Percentiles rank a stretch among this genome's conserved stretches.
phyloP scores from a whole-genome alignment of 2,797 vertebrate genomes.

The Psittacula derbiana region DNA sequence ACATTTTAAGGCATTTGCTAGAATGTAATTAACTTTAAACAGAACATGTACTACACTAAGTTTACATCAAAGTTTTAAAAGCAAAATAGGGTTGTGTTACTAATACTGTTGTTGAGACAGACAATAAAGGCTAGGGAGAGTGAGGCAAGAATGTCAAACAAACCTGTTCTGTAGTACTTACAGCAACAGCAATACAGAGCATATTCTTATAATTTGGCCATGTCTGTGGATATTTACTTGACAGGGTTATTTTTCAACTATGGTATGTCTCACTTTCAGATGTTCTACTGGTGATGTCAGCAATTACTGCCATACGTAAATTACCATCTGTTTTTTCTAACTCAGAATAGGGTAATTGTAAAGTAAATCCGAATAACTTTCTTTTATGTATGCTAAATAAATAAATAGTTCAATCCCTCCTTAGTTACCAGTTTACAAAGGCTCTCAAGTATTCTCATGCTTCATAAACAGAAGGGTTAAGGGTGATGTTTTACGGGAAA shows the following conservation, averaged over 20 bases:
- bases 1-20: background rate
- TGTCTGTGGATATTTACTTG: background rate
- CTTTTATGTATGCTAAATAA: background rate
- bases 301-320: slow-evolving; percentile 47
- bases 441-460: background rate
- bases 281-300: slow-evolving; percentile 11
- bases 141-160: background rate
- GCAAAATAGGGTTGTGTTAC: background rate
- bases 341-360: background rate
- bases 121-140: background rate
- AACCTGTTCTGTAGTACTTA: background rate
- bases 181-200: background rate
- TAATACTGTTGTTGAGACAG: background rate
- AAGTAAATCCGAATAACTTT: slow-evolving; percentile 3
- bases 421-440: background rate
- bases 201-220: background rate
- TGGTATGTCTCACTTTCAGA: slow-evolving; percentile 1
- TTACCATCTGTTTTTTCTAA: background rate
- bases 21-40: background rate
- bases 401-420: background rate
- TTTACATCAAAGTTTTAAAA: background rate
- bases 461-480: background rate
- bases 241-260: slow-evolving; percentile 31
- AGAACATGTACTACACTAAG: background rate
- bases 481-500: background rate